Evolutionary conservation across 2,797 vertebrate species (phyloP).

Genomic region (Acridotheres tristis): DNA sequence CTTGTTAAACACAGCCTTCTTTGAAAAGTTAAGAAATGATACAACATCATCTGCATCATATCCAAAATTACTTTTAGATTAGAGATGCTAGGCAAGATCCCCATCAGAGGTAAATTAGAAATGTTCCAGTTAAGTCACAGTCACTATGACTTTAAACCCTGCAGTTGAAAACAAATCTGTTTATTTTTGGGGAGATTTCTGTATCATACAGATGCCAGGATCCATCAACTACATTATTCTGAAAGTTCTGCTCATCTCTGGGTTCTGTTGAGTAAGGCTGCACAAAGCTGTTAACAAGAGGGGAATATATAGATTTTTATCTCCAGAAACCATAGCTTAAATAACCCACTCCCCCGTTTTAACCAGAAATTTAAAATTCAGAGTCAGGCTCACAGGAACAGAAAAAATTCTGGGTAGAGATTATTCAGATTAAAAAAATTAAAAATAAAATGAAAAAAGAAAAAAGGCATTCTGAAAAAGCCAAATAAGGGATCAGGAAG

Average conservation of each 20-base stretch:
- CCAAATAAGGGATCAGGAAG: background rate
- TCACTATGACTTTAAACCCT: background rate
- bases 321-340: background rate
- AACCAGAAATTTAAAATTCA: background rate
- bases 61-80: background rate
- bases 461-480: background rate
- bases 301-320: background rate
- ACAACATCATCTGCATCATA: background rate
- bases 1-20: background rate
- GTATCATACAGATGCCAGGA: background rate
- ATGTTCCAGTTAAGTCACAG: background rate
- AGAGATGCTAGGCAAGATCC: background rate
- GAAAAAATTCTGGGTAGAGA: background rate
- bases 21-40: background rate
- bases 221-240: background rate
- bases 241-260: background rate
- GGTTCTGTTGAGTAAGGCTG: background rate
- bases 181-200: background rate
- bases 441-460: background rate
- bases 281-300: background rate
- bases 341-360: background rate
- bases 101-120: background rate
- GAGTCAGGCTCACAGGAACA: background rate
- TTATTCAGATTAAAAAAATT: background rate
- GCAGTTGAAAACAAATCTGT: background rate